Evolutionary conservation across 1,140 invertebrate species (phyloP), one percentile per base, ranked within the genome.

Genomic region (Heterodera schachtii): DNA sequence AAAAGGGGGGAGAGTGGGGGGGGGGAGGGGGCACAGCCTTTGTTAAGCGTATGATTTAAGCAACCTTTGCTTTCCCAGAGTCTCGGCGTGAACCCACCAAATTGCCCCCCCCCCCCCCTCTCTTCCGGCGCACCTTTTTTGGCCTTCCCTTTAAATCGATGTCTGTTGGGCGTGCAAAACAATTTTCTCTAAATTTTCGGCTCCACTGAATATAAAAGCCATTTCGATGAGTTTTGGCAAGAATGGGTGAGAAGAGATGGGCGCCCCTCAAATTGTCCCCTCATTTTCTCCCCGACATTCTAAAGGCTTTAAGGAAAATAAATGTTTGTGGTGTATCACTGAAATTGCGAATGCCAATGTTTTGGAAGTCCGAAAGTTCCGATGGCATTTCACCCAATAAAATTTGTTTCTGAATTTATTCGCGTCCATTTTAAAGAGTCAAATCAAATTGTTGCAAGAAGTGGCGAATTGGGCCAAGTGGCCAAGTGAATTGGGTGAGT

Each of bases 121-220:
- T 19, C 16, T 13, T 19, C 57, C 57, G 16, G 57, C 57, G 19
- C 16, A 64, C 57, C 57, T 64, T 64, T 64, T 64, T 64, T 19
- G 57, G 57, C 19, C 19, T 64, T 19, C 57, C 16, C 57, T 41
- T 46, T 46, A 31, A 71, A 71, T 71, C 69, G 69, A 71, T 71
- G 69, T 71, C 7, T 64, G 57, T 41, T 16, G 69, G 69, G n/a
- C 8, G 41, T 71, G 69, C 69, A 21, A 11, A 16, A 71, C 69
- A 71, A 71, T 64, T 64, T 64, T n/a, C 57, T n/a, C 31, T n/a
- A 71, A 71, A 71, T 71, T 6, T 46, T 71, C 31, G 43, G 69
- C n/a, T 46, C 44, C 69, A 71, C 21, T 71, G 69, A 11, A 71
- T 71, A 60, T 64, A 31, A 71, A 71, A 71, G 69, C 41, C 69